Conservation (phyloP, 2,888 invertebrate species). For the Petrolisthes manimaculis region DNA sequence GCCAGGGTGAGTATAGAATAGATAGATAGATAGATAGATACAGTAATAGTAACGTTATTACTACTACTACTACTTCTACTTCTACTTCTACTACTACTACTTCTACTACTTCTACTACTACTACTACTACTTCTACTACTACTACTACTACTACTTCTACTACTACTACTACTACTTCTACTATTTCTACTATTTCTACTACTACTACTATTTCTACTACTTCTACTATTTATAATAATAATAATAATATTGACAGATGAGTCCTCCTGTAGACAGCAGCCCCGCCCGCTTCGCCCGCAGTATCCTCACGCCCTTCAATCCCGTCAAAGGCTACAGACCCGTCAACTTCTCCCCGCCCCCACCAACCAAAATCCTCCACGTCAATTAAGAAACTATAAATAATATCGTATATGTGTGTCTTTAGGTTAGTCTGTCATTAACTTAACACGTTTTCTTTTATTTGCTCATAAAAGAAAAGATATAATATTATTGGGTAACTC, state of each 20-base stretch:
- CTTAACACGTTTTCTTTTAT: not conserved
- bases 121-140: too few species aligned
- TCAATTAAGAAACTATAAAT: constrained; percentile 29
- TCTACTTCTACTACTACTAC: too few species aligned
- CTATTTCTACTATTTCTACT: too few species aligned
- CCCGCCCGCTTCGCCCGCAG: constrained; percentile 59
- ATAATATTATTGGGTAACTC: not conserved
- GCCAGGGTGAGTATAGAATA: constrained; percentile 32
- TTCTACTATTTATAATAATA: not conserved
- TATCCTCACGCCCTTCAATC: constrained; percentile 52
- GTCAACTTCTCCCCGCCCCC: constrained; percentile 55
- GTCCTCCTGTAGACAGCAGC: constrained; percentile 57
- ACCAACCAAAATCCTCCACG: constrained; percentile 53
- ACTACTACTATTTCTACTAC: too few species aligned
- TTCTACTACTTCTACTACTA: too few species aligned
- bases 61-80: too few species aligned
- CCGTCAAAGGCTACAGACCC: constrained; percentile 49
- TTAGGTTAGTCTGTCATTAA: not conserved
- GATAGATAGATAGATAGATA: too few species aligned
- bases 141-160: too few species aligned
- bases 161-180: too few species aligned
- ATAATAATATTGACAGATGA: not conserved
- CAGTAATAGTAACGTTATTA: too few species aligned
- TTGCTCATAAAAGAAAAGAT: constrained; percentile 2
- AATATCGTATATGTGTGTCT: not conserved